A percentile compares a stretch with the other conserved stretches of the same genome.
These are phyloP conservation scores for Rallus limicola DNA, from an alignment of 2,113 vertebrate species.

Conservation along the genomic window DNA sequence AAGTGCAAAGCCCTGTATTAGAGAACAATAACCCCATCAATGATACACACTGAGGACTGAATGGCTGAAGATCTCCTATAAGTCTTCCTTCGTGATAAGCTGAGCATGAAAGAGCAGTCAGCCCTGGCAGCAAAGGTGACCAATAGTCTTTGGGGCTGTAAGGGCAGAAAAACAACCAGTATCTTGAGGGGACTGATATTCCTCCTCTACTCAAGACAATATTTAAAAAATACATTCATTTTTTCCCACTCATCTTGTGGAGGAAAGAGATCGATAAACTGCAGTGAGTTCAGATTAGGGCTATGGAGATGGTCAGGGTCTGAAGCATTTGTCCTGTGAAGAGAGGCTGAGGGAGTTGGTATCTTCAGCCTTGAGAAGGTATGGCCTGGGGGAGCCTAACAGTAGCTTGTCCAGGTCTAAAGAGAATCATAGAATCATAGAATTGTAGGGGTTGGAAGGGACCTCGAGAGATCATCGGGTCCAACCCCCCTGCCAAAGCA, in stretches of 20 bases:
- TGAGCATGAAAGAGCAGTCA: background rate
- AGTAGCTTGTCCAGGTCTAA: background rate
- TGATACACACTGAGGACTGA: background rate
- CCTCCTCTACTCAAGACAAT: background rate
- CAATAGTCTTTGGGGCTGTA: background rate
- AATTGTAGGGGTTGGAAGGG: too few relatives aligned
- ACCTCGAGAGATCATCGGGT: too few relatives aligned
- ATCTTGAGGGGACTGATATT: background rate
- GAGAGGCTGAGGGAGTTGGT: background rate
- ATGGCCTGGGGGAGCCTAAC: background rate
- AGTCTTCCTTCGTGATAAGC: rapidly evolving
- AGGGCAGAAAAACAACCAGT: background rate
- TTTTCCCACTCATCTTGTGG: background rate
- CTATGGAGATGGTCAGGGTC: rapidly evolving
- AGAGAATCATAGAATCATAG: too few relatives aligned
- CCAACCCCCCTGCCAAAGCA: too few relatives aligned
- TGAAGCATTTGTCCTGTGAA: background rate
- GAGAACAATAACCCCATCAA: background rate
- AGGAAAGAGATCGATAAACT: background rate
- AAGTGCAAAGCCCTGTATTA: background rate
- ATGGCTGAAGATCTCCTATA: background rate
- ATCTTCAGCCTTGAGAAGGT: background rate
- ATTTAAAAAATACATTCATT: background rate
- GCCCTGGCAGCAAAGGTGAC: background rate
- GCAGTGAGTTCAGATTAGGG: background rate